phyloP scores from a whole-genome alignment of 2,113 vertebrate genomes.

The Microcebus lehilahytsara region DNA sequence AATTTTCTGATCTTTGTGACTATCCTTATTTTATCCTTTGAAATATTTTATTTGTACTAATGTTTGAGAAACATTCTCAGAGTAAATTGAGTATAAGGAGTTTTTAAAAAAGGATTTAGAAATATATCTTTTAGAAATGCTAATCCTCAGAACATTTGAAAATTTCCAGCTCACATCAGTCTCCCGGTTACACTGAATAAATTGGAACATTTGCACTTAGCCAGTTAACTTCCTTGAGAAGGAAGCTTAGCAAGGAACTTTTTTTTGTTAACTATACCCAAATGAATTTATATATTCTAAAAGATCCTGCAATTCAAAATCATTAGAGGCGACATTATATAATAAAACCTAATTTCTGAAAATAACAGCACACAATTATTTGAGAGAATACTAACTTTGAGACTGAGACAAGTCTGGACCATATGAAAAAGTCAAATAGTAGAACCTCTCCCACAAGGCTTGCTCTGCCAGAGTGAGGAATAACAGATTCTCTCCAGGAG shows the following conservation, averaged over 20 bases:
- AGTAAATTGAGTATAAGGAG: constrained; percentile 28
- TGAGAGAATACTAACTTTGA: constrained; percentile 38
- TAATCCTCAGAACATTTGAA: constrained; percentile 51
- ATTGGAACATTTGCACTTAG: constrained; percentile 64
- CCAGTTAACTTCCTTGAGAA: constrained; percentile 55
- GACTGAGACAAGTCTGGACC: neutral
- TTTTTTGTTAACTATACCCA: constrained; percentile 17
- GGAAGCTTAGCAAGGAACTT: constrained; percentile 56
- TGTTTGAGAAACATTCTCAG: constrained; percentile 52
- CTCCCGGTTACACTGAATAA: constrained; percentile 62
- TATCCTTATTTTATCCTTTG: constrained; percentile 35
- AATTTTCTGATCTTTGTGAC: constrained; percentile 57
- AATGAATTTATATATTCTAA: constrained; percentile 45
- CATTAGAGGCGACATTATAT: constrained; percentile 45
- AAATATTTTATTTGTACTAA: constrained; percentile 43
- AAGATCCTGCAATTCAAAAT: constrained; percentile 43
- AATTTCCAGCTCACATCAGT: constrained; percentile 37
- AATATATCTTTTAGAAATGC: constrained; percentile 58
- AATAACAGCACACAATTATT: constrained; percentile 9
- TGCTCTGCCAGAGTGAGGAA: neutral
- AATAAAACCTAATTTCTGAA: constrained; percentile 56
- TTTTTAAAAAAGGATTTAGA: constrained; percentile 44
- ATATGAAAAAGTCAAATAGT: neutral
- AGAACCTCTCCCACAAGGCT: neutral
- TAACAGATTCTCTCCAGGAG: neutral